These are phyloP conservation scores for Hippolais icterina DNA, from an alignment of 2,113 vertebrate species.

Conservation along the genomic window DNA sequence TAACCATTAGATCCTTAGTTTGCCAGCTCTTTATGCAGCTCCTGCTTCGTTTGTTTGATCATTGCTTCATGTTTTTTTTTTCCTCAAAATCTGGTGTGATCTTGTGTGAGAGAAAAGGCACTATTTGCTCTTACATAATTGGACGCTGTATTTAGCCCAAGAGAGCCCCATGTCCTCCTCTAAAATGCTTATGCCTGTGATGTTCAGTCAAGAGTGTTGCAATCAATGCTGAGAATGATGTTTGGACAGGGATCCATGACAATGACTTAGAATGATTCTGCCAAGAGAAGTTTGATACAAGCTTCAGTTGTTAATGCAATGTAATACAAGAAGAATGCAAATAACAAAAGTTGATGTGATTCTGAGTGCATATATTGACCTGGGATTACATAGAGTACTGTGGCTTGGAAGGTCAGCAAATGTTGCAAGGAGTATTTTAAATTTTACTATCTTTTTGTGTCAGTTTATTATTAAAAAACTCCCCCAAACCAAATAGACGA, in stretches of 20 bases:
- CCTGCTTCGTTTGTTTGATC: background rate
- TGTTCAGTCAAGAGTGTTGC: background rate
- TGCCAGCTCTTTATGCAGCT: background rate
- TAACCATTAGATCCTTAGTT: background rate
- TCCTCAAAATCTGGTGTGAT: background rate
- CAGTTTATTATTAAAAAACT: background rate
- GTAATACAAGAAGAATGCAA: slow-evolving; percentile 6
- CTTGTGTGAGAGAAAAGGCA: background rate
- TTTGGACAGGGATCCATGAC: background rate
- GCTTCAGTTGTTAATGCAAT: background rate
- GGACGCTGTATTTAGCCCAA: background rate
- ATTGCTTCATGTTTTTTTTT: background rate
- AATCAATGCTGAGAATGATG: background rate
- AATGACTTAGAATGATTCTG: background rate
- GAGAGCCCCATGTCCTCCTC: background rate
- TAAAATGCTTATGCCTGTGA: background rate
- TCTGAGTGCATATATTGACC: background rate
- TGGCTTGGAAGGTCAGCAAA: background rate
- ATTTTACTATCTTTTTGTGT: background rate
- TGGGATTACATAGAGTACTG: background rate
- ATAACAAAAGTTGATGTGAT: background rate
- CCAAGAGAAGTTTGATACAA: background rate
- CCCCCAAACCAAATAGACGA: background rate
- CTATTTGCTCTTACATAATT: background rate
- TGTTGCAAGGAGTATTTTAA: background rate